Evolutionary conservation across 2,888 invertebrate genomes (phyloP), one percentile per base, ranked within the genome.

Genomic region (Caenorhabditis uteleia): DNA sequence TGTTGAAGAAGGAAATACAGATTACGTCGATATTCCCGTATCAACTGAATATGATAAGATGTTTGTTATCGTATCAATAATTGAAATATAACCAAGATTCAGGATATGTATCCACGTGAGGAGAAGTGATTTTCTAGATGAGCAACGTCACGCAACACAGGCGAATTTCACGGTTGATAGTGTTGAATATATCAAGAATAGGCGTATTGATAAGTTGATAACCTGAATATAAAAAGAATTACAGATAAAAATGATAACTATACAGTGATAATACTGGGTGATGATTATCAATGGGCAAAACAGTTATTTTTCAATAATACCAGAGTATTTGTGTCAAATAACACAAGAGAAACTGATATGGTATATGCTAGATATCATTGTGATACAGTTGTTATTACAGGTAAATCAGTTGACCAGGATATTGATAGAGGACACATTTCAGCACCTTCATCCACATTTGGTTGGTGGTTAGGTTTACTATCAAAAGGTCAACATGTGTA

Each of bases 391-490:
- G 16, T 60, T 14, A 12, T 49, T 44, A 29, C n/a, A n/a, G n/a
- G n/a, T n/a, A n/a, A n/a, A n/a, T n/a, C n/a, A n/a, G n/a, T n/a
- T n/a, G n/a, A n/a, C n/a, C n/a, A n/a, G n/a, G n/a, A n/a, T n/a
- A n/a, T n/a, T n/a, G n/a, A n/a, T n/a, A n/a, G n/a, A n/a, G n/a
- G n/a, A n/a, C n/a, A n/a, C n/a, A n/a, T n/a, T n/a, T n/a, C 38
- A 51, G 60, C 60, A 6, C 60, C 60, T 3, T 54, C 54, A 6
- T 54, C 54, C 1, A 60, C 60, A 20, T 60, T 60, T 31, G 60
- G 60, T 7, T 60, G 60, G 60, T 60, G 60, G 60, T 31, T 60
- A 25, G 51, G 51, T 2, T 60, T 49, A 18, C 16, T 60, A 18
- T 49, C 60, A 7, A 60, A 60, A 33, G 39, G 48, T 23, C 45